Conservation (phyloP, 2,797 vertebrate species). For the Lepus townsendii region DNA sequence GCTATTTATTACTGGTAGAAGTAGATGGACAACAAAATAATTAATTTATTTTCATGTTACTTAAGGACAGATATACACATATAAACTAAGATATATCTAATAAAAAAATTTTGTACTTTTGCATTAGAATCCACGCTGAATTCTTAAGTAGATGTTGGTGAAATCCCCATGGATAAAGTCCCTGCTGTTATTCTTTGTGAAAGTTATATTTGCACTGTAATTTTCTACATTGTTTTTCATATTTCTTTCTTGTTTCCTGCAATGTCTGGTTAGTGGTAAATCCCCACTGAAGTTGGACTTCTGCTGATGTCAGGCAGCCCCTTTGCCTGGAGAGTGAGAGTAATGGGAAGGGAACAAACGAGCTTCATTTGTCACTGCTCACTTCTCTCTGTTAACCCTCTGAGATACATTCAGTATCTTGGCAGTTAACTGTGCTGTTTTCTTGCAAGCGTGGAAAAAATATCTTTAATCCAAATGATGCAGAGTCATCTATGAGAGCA, state of each 20-base stretch:
- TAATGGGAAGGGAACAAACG: conserved; percentile 71
- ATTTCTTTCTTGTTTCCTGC: conserved; percentile 24
- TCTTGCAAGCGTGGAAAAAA: conserved; percentile 63
- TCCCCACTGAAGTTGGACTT: conserved; percentile 60
- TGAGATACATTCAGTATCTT: conserved; percentile 35
- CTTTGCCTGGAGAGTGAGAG: conserved; percentile 67
- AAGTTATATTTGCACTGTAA: neutral
- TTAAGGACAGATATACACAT: neutral
- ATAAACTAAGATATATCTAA: neutral
- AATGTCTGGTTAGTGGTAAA: conserved; percentile 45
- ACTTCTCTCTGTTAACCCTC: conserved; percentile 76
- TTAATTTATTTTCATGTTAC: neutral
- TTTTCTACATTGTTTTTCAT: neutral
- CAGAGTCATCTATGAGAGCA: conserved; percentile 32
- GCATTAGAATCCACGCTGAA: neutral
- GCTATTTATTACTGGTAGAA: neutral
- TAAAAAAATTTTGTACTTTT: neutral
- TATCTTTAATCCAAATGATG: conserved; percentile 64
- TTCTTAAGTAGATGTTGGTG: conserved; percentile 10
- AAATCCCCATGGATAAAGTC: neutral
- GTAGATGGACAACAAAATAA: neutral
- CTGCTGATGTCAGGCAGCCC: conserved; percentile 18
- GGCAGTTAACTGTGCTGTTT: conserved; percentile 44
- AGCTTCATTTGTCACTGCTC: conserved; percentile 68
- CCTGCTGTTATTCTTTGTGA: conserved; percentile 7